Conservation (phyloP, 2,888 invertebrate species). For the Meandrusa payeni region DNA sequence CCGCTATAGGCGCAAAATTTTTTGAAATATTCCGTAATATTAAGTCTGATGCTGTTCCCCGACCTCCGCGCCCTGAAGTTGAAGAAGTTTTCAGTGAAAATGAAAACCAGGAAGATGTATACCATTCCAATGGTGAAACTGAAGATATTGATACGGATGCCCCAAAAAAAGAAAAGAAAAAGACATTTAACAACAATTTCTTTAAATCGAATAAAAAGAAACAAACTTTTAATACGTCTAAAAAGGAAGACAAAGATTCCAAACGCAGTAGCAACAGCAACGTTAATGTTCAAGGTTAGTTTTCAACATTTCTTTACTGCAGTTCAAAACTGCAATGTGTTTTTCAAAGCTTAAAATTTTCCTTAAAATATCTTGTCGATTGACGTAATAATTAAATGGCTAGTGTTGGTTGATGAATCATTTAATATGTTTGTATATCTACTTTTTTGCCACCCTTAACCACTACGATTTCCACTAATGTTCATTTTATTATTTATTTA, state of each 20-base stretch:
- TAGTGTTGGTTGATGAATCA: neutral
- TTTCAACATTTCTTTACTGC: conserved; percentile 13
- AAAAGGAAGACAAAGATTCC: conserved; percentile 34
- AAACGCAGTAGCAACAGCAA: conserved; percentile 39
- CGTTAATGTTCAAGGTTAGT: conserved; percentile 63
- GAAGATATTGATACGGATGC: conserved; percentile 30
- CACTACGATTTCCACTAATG: no score
- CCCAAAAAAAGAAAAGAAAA: conserved; percentile 20
- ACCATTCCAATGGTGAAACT: conserved; percentile 27
- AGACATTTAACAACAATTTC: conserved; percentile 19
- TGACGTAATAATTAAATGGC: no score
- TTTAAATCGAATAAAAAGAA: conserved; percentile 39
- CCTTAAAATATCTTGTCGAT: no score
- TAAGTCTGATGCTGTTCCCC: conserved; percentile 76
- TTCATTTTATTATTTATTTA: no score
- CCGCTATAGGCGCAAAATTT: conserved; percentile 46
- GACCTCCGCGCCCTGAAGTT: conserved; percentile 56
- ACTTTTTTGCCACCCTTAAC: no score
- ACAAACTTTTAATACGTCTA: conserved; percentile 18
- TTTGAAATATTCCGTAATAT: conserved; percentile 65
- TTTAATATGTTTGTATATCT: no score
- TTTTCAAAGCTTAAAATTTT: no score
- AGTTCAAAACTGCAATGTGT: no score
- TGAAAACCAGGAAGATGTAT: conserved; percentile 34
- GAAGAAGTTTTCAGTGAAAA: conserved; percentile 30